Evolutionary conservation across 2,113 vertebrate species (phyloP), one percentile per base, ranked within the genome.

Genomic region (Cynoglossus semilaevis): DNA sequence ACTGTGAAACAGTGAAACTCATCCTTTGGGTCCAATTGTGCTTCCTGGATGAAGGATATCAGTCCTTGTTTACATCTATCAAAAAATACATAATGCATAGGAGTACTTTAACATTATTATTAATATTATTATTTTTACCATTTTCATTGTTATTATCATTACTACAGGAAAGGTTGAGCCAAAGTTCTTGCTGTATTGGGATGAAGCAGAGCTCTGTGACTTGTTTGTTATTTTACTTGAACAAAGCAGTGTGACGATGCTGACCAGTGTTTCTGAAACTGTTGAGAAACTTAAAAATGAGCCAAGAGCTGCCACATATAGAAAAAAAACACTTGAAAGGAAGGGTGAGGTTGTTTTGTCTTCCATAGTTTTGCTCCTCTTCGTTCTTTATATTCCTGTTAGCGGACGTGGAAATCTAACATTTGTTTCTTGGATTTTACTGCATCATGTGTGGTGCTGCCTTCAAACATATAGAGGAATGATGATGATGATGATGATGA

Each of bases 21-120:
- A 44, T 9, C 38, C 40, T 72, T 45, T 58, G 59, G 65, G 68
- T 78, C 64, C 51, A 53, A 17, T 47, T 12, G 66, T 73, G 80
- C 80, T 86, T 88, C 74, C 82, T 70, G 60, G 55, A 44, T 41
- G 54, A 58, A 78, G 65, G 56, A 36, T 22, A 78, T 19, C 61
- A 56, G 66, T 72, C 66, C 70, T 62, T 80, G 73, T 84, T 84
- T 75, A 81, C 74, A 74, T 76, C 54, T 67, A 57, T 68, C 22
- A 29, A 2, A 29, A n/a, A 2, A 29, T 29, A 29, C 22, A 4
- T 29, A 29, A 6, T 29, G 22, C 22, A 29, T 29, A 4, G 2
- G 2, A 29, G 22, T 29, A 59, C 4, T 35, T 47, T 61, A 15
- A 19, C 34, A 10, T 36, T 58, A 34, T 49, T 48, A 15, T 8